Conservation (phyloP, 2,888 invertebrate genomes). For the Cryptus viduatorius region DNA sequence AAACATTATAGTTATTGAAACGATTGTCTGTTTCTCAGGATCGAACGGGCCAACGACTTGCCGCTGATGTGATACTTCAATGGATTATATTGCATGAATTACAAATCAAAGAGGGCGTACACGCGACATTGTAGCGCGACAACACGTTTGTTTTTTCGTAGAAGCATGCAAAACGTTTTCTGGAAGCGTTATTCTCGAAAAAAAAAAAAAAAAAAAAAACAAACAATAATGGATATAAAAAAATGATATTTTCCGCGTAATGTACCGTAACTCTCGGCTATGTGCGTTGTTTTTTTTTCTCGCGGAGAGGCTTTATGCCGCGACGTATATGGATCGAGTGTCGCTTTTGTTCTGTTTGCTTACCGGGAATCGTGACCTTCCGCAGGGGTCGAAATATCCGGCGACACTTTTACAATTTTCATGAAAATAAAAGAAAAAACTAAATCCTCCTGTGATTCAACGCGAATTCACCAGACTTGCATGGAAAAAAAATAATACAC, state of each 20-base stretch:
- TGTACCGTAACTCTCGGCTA: neutral
- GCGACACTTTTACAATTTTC: neutral
- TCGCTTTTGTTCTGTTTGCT: neutral
- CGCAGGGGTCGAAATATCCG: constrained; percentile 1
- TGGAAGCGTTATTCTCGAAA: neutral
- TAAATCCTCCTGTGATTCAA: neutral
- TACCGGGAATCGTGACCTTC: constrained; percentile 7
- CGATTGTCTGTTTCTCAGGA: neutral
- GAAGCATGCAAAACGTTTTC: neutral
- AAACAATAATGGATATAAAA: neutral
- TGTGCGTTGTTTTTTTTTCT: neutral
- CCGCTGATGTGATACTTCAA: neutral
- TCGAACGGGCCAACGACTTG: neutral
- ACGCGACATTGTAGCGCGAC: neutral
- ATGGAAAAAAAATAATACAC: neutral
- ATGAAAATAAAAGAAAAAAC: neutral
- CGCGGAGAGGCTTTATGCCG: neutral
- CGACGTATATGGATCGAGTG: neutral
- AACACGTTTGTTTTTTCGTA: neutral
- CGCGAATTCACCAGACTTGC: neutral
- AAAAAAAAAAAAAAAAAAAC: too few species aligned
- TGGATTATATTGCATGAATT: neutral
- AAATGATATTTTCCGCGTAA: neutral
- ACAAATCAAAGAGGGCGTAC: neutral
- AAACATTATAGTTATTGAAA: neutral